These are phyloP conservation scores for Nemotelus nigrinus DNA, from an alignment of 2,888 invertebrate genomes.

Conservation along the genomic window DNA sequence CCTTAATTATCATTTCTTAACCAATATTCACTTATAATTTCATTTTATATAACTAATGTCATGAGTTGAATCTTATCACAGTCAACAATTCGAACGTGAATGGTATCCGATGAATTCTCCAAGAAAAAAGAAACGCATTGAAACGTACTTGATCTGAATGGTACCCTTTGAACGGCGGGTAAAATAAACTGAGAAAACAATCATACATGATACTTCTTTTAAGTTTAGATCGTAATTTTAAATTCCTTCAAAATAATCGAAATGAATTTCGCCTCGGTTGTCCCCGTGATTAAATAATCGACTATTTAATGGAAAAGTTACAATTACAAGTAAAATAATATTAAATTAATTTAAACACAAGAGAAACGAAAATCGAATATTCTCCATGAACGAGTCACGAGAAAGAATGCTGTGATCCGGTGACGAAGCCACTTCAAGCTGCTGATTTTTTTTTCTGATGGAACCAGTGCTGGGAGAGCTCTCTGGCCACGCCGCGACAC, in stretches of 20 bases:
- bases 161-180: conserved; percentile 24
- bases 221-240: conserved; percentile 30
- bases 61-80: conserved; percentile 24
- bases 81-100: conserved; percentile 12
- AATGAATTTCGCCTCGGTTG: conserved; percentile 15
- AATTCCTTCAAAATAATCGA: conserved; percentile 17
- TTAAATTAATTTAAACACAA: conserved; percentile 18
- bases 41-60: conserved; percentile 29
- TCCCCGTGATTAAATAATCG: conserved; percentile 27
- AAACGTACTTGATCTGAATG: background rate
- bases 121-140: background rate
- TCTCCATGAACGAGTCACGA: background rate
- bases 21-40: conserved; percentile 17
- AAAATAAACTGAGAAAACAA: background rate
- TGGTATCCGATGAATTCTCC: background rate
- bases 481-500: too few relatives aligned
- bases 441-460: too few relatives aligned
- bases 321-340: conserved; percentile 22
- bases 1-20: conserved; percentile 26
- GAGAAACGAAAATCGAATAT: conserved; percentile 26
- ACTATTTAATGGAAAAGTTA: conserved; percentile 42
- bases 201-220: conserved; percentile 4
- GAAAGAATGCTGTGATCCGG: background rate
- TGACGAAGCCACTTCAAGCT: too few relatives aligned
- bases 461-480: too few relatives aligned